Percentiles rank a stretch among this genome's conserved stretches.
These are phyloP conservation scores for Spatulosminthurus flaviceps DNA, from an alignment of 2,888 invertebrate species.

Conservation along the genomic window DNA sequence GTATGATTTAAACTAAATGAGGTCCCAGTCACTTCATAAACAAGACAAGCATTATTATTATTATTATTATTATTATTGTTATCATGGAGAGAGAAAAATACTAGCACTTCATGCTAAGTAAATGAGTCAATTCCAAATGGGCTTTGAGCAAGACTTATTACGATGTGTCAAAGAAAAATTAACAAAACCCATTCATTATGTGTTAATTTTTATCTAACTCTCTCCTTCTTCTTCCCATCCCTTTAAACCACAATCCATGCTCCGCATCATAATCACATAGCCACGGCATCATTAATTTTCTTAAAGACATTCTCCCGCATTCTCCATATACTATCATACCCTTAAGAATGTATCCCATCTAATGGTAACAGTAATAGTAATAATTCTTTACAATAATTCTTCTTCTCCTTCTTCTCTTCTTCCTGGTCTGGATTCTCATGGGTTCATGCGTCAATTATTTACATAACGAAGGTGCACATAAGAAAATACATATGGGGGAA, in stretches of 20 bases:
- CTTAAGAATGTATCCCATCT: too few relatives aligned
- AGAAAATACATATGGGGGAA: too few relatives aligned
- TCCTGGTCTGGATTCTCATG: too few relatives aligned
- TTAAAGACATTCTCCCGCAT: neutral
- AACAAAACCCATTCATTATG: slow-evolving; percentile 15
- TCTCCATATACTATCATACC: neutral
- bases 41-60: too few relatives aligned
- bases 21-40: slow-evolving; percentile 7
- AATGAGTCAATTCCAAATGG: slow-evolving; percentile 21
- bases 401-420: too few relatives aligned
- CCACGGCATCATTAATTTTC: neutral
- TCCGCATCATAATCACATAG: neutral
- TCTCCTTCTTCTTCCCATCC: neutral
- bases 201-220: neutral
- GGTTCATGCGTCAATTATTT: too few relatives aligned
- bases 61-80: too few relatives aligned
- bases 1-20: neutral
- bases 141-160: slow-evolving; percentile 16
- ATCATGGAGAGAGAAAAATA: neutral
- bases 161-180: slow-evolving; percentile 11
- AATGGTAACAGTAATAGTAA: too few relatives aligned
- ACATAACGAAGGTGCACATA: too few relatives aligned
- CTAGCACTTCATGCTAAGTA: slow-evolving; percentile 15
- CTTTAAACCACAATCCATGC: neutral
- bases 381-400: too few relatives aligned